Evolutionary conservation across 2,113 vertebrate species (phyloP).

Genomic region (Leptocoma aspasia): DNA sequence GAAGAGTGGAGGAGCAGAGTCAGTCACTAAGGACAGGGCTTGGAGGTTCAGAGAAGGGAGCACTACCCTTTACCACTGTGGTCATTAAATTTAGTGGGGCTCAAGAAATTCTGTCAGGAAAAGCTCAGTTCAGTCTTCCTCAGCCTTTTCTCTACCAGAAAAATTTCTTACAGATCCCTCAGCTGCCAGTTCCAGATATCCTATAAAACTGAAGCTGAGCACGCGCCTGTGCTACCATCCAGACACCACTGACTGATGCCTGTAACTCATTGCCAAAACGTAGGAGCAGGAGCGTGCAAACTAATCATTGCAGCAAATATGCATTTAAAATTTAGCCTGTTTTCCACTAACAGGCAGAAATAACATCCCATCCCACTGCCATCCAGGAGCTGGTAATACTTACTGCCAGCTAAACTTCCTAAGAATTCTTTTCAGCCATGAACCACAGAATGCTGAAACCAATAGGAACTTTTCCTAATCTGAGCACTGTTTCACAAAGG

Average conservation of each 20-base stretch:
- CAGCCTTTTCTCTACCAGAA: neutral
- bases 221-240: neutral
- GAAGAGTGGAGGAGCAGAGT: neutral
- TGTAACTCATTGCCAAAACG: neutral
- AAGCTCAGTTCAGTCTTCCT: neutral
- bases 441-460: neutral
- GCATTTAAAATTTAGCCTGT: neutral
- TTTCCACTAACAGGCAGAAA: neutral
- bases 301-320: neutral
- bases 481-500: neutral
- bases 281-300: neutral
- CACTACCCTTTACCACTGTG: neutral
- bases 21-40: neutral
- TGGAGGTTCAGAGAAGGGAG: neutral
- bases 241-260: neutral
- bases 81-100: neutral
- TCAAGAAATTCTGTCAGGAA: neutral
- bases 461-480: neutral
- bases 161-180: neutral
- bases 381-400: neutral
- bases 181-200: neutral
- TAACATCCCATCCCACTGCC: neutral
- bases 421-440: neutral
- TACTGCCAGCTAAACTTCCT: neutral
- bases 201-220: neutral